Base-by-base conservation (phyloP, 2,113 vertebrate genomes). In the Dasyurus viverrinus region DNA sequence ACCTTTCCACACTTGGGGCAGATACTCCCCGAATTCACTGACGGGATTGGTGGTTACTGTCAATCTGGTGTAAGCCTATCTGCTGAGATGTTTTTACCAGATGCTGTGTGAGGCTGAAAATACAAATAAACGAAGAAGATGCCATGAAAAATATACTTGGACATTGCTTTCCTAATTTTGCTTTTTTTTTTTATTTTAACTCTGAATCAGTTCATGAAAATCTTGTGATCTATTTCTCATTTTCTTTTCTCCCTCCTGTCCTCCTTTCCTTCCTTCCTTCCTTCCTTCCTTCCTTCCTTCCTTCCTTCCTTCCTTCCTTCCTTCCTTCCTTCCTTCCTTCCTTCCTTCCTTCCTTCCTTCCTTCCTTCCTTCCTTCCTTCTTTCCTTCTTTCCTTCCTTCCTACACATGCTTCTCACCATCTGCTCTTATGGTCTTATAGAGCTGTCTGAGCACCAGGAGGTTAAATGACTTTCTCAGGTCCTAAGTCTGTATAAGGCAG, bases 221-320 rank as follows among this genome's bases (percentile, higher is more conserved):
- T 84, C 30, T n/a, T 57, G 9, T 60, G 8, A 36, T 42, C n/a
- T 84, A 42, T 84, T 42, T 42, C 68, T 84, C 68, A 84, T n/a
- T 84, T 84, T 68, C 50, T 52, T 54, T 54, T 2, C 4, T 16
- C 27, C 11, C 4, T 12, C 11, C 11, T 0, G 2, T 36, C 12
- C 9, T 10, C 27, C 8, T 2, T 30, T 30, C 57, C 11, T 30
- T 12, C 27, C 11, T 12, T 30, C 57, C 3, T 36, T 36, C 27
- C 4, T 36, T 19, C 36, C 2, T 14, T n/a, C 10, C 3, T 12
- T n/a, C 36, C 1, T n/a, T 19, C 36, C 2, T 14, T n/a, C 10
- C 3, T 12, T n/a, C 36, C 1, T 3, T 4, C 36, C 11, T 12
- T 68, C 16, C 11, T 3, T 36, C 16, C 30, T 10, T 36, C 10